A percentile compares a stretch with the other conserved stretches of the same genome.
Evolutionary conservation across 2,797 vertebrate genomes (phyloP).

Genomic region (Notolabrus celidotus): DNA sequence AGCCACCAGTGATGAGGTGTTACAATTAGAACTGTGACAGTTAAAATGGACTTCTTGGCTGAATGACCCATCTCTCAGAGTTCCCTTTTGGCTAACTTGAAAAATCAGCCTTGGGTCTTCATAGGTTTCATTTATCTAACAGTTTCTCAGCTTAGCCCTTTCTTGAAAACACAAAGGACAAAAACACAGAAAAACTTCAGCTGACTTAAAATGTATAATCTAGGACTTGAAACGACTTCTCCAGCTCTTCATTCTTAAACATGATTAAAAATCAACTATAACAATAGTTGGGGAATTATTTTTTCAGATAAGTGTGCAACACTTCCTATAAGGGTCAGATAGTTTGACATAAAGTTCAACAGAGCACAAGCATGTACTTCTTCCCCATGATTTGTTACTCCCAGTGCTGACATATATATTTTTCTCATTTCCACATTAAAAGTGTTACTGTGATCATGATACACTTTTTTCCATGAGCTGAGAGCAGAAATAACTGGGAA

Average conservation of each 20-base stretch:
- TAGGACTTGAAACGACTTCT: neutral
- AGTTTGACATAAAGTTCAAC: conserved; percentile 7
- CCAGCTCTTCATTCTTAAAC: neutral
- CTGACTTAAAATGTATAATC: neutral
- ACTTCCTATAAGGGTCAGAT: conserved; percentile 9
- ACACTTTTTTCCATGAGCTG: conserved; percentile 47
- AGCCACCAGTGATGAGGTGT: conserved; percentile 46
- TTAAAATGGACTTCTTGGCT: conserved; percentile 41
- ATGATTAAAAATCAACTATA: neutral
- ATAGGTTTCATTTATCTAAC: conserved; percentile 4
- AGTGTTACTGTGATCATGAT: conserved; percentile 27
- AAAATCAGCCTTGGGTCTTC: conserved; percentile 3
- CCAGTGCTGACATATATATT: conserved; percentile 52
- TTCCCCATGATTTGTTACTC: conserved; percentile 34
- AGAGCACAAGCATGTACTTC: conserved; percentile 44
- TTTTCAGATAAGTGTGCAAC: conserved; percentile 6
- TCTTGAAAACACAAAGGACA: neutral
- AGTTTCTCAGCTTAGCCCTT: conserved; percentile 1
- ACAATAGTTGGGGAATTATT: conserved; percentile 6
- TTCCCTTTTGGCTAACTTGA: conserved; percentile 17
- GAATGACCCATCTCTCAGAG: conserved; percentile 29
- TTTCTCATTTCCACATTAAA: conserved; percentile 29
- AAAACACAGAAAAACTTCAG: conserved; percentile 7
- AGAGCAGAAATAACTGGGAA: conserved; percentile 19
- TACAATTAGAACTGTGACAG: conserved; percentile 41